phyloP scores from a whole-genome alignment of 2,797 vertebrate species.

The Cuniculus paca region DNA sequence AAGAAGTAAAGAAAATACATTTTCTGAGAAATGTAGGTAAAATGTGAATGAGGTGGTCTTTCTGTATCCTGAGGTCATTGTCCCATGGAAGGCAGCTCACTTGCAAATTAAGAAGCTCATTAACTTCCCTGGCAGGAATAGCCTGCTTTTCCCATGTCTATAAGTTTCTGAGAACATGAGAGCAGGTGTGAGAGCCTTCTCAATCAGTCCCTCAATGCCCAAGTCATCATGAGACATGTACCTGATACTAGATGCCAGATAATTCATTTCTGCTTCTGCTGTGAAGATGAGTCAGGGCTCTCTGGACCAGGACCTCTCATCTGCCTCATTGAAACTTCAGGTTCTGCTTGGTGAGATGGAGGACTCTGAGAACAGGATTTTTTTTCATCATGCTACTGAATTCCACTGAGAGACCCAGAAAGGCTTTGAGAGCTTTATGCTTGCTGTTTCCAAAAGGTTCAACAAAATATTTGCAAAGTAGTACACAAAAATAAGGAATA shows the following conservation, averaged over 20 bases:
- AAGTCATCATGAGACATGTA: not conserved
- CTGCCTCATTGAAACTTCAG: not conserved
- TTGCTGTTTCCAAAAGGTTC: not conserved
- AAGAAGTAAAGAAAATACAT: not conserved
- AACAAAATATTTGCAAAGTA: not conserved
- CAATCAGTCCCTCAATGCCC: not conserved
- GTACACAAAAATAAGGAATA: not conserved
- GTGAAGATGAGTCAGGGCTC: not conserved
- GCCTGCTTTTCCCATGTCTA: not conserved
- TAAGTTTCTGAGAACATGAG: not conserved
- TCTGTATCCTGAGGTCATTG: not conserved
- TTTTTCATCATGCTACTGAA: not conserved
- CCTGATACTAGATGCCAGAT: not conserved
- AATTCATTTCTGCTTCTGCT: not conserved
- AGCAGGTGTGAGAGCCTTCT: not conserved
- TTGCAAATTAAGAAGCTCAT: not conserved
- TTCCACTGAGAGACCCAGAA: not conserved
- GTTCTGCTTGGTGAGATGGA: not conserved
- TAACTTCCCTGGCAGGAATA: not conserved
- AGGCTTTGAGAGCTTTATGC: not conserved
- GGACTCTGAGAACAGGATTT: too few species aligned
- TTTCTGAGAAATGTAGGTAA: not conserved
- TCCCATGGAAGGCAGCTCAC: too few species aligned
- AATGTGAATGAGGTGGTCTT: not conserved
- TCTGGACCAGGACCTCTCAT: not conserved